A percentile compares a stretch with the other conserved stretches of the same genome.
Evolutionary conservation across 2,888 invertebrate species (phyloP).

Genomic region (Dorcus hopei): DNA sequence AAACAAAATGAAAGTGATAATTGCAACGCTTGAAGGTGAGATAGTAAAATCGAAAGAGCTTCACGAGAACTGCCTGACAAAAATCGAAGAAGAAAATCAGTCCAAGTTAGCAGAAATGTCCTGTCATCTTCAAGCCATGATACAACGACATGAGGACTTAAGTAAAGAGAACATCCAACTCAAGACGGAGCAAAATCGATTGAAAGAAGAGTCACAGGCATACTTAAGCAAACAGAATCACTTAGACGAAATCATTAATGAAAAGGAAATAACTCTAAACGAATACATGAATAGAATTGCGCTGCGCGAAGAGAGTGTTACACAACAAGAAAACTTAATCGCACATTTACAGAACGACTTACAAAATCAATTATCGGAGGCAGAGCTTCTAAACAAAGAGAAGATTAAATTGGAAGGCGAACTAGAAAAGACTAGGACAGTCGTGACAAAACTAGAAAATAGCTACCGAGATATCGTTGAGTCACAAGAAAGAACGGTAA

Average conservation of each 20-base stretch:
- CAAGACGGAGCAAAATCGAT: conserved; percentile 9
- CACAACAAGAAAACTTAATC: conserved; percentile 1
- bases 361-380: conserved; percentile 13
- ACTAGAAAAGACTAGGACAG: conserved; percentile 14
- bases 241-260: conserved; percentile 6
- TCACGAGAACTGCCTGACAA: conserved; percentile 4
- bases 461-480: conserved; percentile 34
- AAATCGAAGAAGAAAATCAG: conserved; percentile 14
- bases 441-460: conserved; percentile 34
- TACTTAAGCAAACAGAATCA: conserved; percentile 7
- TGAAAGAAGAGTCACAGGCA: conserved; percentile 8
- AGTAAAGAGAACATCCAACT: conserved; percentile 4
- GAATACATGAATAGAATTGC: conserved; percentile 8
- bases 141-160: conserved; percentile 11
- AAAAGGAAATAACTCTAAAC: conserved; percentile 8
- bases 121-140: conserved; percentile 12
- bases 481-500: conserved; percentile 32
- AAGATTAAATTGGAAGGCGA: conserved; percentile 19
- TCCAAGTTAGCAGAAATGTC: conserved; percentile 12
- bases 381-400: conserved; percentile 16
- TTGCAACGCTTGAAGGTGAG: conserved; percentile 7
- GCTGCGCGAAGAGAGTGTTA: neutral
- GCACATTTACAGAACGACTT: conserved; percentile 12
- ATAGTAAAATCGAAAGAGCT: conserved; percentile 5
- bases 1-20: conserved; percentile 13